Conservation (phyloP, 2,113 vertebrate genomes). For the Oreocharis arfaki region DNA sequence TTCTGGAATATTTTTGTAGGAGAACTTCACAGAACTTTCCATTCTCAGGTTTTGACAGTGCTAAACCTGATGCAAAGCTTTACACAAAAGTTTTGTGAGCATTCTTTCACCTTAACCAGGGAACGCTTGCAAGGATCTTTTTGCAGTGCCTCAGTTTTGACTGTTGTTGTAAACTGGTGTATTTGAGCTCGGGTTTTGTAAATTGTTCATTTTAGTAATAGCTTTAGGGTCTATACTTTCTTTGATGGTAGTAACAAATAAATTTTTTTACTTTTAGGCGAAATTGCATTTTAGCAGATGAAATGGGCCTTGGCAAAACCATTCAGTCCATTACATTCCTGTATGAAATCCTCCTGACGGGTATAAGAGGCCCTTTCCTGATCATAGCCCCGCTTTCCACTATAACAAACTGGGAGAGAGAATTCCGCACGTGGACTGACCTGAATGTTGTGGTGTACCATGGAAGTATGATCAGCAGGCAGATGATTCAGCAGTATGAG, state of each 20-base stretch:
- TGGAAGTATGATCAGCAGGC: constrained; percentile 93
- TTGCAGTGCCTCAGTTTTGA: neutral
- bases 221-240: neutral
- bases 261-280: constrained; percentile 76
- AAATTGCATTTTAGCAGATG: constrained; percentile 98
- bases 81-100: neutral
- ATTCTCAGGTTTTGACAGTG: neutral
- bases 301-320: constrained; percentile 99
- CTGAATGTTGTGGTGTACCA: constrained; percentile 97
- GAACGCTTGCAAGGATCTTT: neutral
- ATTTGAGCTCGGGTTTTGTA: neutral
- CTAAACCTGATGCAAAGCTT: neutral
- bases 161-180: neutral
- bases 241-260: neutral
- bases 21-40: neutral
- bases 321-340: constrained; percentile 99
- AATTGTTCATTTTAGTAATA: neutral
- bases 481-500: constrained; percentile 99
- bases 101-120: neutral
- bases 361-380: constrained; percentile 91
- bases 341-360: constrained; percentile 86
- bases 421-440: constrained; percentile 94
- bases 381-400: constrained; percentile 97
- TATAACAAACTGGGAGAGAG: constrained; percentile 98
- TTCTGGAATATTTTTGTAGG: neutral